phyloP scores from a whole-genome alignment of 2,888 invertebrate species.

The Erynnis tages region DNA sequence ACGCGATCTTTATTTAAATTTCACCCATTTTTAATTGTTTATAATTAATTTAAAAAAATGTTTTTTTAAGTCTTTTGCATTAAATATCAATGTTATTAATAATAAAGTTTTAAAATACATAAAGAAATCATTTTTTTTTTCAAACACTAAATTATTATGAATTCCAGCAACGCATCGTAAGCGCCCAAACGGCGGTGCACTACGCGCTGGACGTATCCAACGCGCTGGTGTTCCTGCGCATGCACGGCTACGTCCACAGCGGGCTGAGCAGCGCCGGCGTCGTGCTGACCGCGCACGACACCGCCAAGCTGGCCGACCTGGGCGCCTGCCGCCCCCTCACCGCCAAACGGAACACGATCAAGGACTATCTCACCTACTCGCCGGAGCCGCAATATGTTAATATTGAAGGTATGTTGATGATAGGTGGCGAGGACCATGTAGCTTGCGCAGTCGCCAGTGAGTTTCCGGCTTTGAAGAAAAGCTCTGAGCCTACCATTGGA shows the following conservation, averaged over 20 bases:
- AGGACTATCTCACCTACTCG: slow-evolving; percentile 54
- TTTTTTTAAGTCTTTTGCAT: no score
- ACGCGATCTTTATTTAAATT: no score
- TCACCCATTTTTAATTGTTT: no score
- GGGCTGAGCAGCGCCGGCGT: slow-evolving; percentile 64
- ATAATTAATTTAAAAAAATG: no score
- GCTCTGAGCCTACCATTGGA: no score
- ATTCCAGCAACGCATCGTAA: slow-evolving; percentile 62
- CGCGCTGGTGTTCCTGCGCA: slow-evolving; percentile 70
- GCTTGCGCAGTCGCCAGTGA: no score
- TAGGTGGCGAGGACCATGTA: not conserved
- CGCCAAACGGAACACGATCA: slow-evolving; percentile 36
- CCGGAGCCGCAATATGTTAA: slow-evolving; percentile 72
- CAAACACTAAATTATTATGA: not conserved
- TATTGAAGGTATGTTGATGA: slow-evolving; percentile 56
- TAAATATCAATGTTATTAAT: no score
- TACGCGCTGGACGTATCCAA: slow-evolving; percentile 70
- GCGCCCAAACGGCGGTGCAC: slow-evolving; percentile 63
- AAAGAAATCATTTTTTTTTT: no score
- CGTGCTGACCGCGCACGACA: slow-evolving; percentile 64
- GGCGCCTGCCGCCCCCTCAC: slow-evolving; percentile 53
- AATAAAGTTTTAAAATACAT: no score
- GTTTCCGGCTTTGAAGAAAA: no score
- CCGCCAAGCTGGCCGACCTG: slow-evolving; percentile 72
- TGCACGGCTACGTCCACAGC: slow-evolving; percentile 74